Conservation (phyloP, 2,888 invertebrate genomes). For the Bombylius major region DNA sequence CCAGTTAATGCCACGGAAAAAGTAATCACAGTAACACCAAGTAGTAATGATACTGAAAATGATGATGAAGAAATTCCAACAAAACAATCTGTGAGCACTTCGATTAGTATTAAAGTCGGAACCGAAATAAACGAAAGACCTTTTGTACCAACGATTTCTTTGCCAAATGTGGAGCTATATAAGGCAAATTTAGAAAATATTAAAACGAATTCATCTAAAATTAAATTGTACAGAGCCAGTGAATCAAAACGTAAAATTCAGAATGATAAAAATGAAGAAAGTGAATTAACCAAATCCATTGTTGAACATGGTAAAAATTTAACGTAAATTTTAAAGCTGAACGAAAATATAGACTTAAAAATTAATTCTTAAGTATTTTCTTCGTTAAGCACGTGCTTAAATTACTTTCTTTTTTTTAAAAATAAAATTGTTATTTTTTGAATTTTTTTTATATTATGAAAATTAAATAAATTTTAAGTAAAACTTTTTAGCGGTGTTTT, state of each 20-base stretch:
- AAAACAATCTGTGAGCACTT: slow-evolving; percentile 41
- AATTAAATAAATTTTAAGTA: not conserved
- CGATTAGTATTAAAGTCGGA: slow-evolving; percentile 42
- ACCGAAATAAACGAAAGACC: slow-evolving; percentile 31
- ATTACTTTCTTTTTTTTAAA: no score
- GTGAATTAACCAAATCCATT: slow-evolving; percentile 30
- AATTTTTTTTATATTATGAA: no score
- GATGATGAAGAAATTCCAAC: slow-evolving; percentile 21
- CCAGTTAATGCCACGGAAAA: slow-evolving; percentile 10
- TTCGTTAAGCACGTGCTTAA: no score
- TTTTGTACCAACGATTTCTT: slow-evolving; percentile 14
- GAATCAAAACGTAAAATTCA: slow-evolving; percentile 4
- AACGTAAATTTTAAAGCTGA: not conserved
- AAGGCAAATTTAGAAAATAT: slow-evolving; percentile 13
- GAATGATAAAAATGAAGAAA: slow-evolving; percentile 12
- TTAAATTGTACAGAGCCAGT: slow-evolving; percentile 21
- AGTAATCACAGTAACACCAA: slow-evolving; percentile 15
- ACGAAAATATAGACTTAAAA: no score
- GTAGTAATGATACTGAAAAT: slow-evolving; percentile 4
- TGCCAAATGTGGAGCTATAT: slow-evolving; percentile 13
- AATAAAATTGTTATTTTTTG: not conserved
- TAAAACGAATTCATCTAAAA: slow-evolving; percentile 10
- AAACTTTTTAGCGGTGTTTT: not conserved
- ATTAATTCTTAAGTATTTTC: no score
- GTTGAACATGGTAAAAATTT: slow-evolving; percentile 32